A percentile compares a stretch with the other conserved stretches of the same genome.
These are phyloP conservation scores for Dendrolimus kikuchii DNA, from an alignment of 1,140 invertebrate genomes.

Conservation along the genomic window DNA sequence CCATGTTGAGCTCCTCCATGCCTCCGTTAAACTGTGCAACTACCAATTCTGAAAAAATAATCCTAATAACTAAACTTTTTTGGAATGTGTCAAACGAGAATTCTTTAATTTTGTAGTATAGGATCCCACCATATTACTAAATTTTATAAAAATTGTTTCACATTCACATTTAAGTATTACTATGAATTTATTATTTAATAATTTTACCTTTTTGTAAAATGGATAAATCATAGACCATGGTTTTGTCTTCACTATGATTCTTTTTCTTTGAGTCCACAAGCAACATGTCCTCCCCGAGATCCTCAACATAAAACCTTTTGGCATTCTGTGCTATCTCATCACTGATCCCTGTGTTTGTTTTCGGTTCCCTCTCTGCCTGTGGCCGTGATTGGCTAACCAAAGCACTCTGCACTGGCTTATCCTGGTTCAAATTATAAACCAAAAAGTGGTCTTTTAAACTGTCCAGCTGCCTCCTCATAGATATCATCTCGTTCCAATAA, in stretches of 20 bases:
- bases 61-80: too few relatives aligned
- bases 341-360: slow-evolving; percentile 28
- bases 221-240: slow-evolving; percentile 30
- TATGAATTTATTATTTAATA: neutral
- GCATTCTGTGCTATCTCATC: slow-evolving; percentile 27
- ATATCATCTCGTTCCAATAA: slow-evolving; percentile 60
- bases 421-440: slow-evolving; percentile 41
- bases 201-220: slow-evolving; percentile 44
- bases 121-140: too few relatives aligned
- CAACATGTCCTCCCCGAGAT: slow-evolving; percentile 55
- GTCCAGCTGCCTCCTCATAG: slow-evolving; percentile 50
- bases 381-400: slow-evolving; percentile 37
- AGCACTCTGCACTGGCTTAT: slow-evolving; percentile 38
- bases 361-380: slow-evolving; percentile 31
- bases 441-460: slow-evolving; percentile 45
- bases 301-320: slow-evolving; percentile 50
- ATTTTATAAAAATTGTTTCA: too few relatives aligned
- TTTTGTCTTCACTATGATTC: slow-evolving; percentile 34
- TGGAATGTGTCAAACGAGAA: too few relatives aligned
- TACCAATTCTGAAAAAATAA: slow-evolving; percentile 43
- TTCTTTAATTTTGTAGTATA: too few relatives aligned
- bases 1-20: slow-evolving; percentile 37
- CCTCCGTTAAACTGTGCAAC: slow-evolving; percentile 60
- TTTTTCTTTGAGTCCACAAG: slow-evolving; percentile 57
- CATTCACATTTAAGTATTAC: too few relatives aligned